These are phyloP conservation scores for Danio kyathit DNA, from an alignment of 2,797 vertebrate genomes.

Conservation along the genomic window DNA sequence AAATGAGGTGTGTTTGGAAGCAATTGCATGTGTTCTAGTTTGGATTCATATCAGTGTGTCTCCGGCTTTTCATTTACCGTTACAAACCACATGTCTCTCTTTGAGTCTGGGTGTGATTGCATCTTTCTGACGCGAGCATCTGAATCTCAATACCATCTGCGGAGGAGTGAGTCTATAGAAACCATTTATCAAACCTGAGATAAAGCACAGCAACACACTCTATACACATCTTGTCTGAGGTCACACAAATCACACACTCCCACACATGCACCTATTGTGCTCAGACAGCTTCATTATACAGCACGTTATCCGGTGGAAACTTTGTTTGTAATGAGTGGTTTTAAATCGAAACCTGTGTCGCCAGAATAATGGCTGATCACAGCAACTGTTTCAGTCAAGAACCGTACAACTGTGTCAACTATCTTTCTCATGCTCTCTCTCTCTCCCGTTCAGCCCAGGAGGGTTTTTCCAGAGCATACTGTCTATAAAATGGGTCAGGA, in stretches of 20 bases:
- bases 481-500: conserved; percentile 77
- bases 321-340: conserved; percentile 15
- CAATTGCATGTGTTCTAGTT: conserved; percentile 23
- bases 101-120: conserved; percentile 64
- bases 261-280: conserved; percentile 30
- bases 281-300: not conserved
- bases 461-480: conserved; percentile 73
- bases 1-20: conserved; percentile 25
- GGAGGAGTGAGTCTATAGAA: conserved; percentile 58
- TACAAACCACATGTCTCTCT: conserved; percentile 60
- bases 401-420: conserved; percentile 58
- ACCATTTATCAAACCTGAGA: conserved; percentile 58
- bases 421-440: conserved; percentile 29
- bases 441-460: conserved; percentile 57
- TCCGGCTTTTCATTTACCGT: conserved; percentile 53
- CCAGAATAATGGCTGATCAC: conserved; percentile 49
- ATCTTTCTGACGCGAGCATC: conserved; percentile 64
- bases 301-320: conserved; percentile 1
- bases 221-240: not conserved
- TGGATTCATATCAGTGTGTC: conserved; percentile 33
- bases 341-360: conserved; percentile 1
- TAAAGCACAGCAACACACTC: conserved; percentile 26
- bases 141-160: conserved; percentile 70
- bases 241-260: conserved; percentile 25
- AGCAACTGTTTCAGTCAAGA: conserved; percentile 50